phyloP scores from a whole-genome alignment of 2,888 invertebrate species.

The Tenodera sinensis region DNA sequence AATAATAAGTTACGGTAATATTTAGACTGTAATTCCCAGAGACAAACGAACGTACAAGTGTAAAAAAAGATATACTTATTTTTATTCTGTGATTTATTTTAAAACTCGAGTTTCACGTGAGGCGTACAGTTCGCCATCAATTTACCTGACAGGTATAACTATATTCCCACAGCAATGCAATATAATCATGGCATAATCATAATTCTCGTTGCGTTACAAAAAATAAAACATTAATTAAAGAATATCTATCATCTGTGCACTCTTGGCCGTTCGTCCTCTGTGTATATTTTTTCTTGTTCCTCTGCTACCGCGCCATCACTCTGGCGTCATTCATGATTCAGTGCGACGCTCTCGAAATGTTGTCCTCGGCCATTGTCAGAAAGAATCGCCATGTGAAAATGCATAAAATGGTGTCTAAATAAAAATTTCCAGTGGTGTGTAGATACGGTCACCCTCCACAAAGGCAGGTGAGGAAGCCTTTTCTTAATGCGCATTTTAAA shows the following conservation, averaged over 20 bases:
- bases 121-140: neutral
- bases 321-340: constrained; percentile 13
- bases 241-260: constrained; percentile 15
- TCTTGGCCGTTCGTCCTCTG: neutral
- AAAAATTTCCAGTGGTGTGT: neutral
- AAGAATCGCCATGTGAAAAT: neutral
- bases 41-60: neutral
- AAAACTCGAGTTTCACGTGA: neutral
- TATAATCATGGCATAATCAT: neutral
- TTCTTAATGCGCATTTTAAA: neutral
- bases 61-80: neutral
- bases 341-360: neutral
- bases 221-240: constrained; percentile 18
- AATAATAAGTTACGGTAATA: neutral
- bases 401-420: neutral
- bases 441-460: neutral
- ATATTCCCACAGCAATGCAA: neutral
- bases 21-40: neutral
- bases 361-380: neutral
- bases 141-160: neutral
- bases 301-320: neutral
- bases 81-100: neutral
- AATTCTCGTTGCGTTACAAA: neutral
- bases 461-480: neutral
- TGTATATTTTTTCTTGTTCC: neutral